Conservation (phyloP, 1,140 invertebrate species). For the Pollicipes pollicipes region DNA sequence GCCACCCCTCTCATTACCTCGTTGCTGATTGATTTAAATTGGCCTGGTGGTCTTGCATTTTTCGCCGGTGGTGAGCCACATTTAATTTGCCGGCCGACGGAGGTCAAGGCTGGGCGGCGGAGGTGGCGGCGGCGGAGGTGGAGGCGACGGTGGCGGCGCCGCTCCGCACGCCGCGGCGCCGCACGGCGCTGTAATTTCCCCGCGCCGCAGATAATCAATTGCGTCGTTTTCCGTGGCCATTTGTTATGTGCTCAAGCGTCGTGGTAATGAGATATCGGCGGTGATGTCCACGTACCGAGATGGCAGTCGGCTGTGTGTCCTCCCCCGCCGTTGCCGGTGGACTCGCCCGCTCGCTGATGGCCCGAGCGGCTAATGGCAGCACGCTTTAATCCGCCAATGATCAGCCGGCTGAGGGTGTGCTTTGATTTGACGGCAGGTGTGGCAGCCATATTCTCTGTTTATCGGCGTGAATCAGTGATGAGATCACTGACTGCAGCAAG, state of each 20-base stretch:
- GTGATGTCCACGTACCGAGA: neutral
- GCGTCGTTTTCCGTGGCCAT: neutral
- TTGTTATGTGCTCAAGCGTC: neutral
- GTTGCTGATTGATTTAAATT: conserved; percentile 2
- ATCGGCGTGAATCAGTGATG: neutral
- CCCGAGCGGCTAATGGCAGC: neutral
- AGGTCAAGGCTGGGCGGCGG: conserved; percentile 1
- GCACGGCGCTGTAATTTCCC: neutral
- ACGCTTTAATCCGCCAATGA: neutral
- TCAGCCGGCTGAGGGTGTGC: neutral
- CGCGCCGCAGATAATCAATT: neutral
- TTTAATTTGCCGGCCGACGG: neutral
- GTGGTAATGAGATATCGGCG: neutral
- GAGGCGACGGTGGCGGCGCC: too few relatives aligned
- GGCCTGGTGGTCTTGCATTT: neutral
- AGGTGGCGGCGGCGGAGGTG: too few relatives aligned
- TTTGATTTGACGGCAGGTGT: neutral
- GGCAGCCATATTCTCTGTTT: neutral
- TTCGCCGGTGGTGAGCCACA: neutral
- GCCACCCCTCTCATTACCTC: neutral
- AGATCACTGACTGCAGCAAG: too few relatives aligned
- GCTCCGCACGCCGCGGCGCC: too few relatives aligned
- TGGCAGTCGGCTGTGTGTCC: too few relatives aligned
- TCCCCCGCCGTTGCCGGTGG: neutral
- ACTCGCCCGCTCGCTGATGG: neutral